Evolutionary conservation across 2,113 vertebrate species (phyloP).

Genomic region (Gadus macrocephalus): DNA sequence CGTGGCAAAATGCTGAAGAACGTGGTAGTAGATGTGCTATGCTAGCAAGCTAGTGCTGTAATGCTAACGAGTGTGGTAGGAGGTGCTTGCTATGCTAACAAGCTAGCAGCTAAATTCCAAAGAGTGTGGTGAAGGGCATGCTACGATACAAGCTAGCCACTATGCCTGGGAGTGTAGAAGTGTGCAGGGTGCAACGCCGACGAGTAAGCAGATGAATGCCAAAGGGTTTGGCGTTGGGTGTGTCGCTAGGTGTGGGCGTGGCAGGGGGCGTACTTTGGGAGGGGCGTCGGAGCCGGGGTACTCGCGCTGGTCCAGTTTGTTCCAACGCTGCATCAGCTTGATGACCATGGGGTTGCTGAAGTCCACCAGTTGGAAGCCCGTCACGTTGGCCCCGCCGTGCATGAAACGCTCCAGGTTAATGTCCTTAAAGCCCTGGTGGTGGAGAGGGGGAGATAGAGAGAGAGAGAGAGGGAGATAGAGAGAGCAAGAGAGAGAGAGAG

Average conservation of each 20-base stretch:
- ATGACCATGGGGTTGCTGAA: slow-evolving; percentile 96
- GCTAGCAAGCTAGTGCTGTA: no score
- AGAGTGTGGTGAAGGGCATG: slow-evolving; percentile 48
- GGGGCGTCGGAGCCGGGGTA: slow-evolving; percentile 94
- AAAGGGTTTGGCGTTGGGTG: no score
- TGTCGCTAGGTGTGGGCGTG: not conserved
- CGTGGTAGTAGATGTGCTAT: no score
- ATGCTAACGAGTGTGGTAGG: no score
- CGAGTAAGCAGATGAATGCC: no score
- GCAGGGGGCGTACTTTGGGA: slow-evolving; percentile 82
- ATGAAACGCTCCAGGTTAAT: slow-evolving; percentile 98
- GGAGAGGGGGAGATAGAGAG: slow-evolving; percentile 5
- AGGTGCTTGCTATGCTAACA: no score
- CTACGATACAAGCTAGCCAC: slow-evolving; percentile 46
- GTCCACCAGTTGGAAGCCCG: slow-evolving; percentile 97
- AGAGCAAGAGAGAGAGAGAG: slow-evolving; percentile 1
- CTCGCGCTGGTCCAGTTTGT: slow-evolving; percentile 97
- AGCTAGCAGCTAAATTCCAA: no score
- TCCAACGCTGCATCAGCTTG: slow-evolving; percentile 98
- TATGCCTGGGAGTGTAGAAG: no score
- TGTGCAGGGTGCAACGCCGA: no score
- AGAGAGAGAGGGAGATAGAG: not conserved
- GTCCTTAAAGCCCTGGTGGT: slow-evolving; percentile 91
- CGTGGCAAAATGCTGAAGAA: no score
- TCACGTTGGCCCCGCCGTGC: slow-evolving; percentile 97